Conservation (phyloP, 2,797 vertebrate genomes). For the Hephaestus fuliginosus region DNA sequence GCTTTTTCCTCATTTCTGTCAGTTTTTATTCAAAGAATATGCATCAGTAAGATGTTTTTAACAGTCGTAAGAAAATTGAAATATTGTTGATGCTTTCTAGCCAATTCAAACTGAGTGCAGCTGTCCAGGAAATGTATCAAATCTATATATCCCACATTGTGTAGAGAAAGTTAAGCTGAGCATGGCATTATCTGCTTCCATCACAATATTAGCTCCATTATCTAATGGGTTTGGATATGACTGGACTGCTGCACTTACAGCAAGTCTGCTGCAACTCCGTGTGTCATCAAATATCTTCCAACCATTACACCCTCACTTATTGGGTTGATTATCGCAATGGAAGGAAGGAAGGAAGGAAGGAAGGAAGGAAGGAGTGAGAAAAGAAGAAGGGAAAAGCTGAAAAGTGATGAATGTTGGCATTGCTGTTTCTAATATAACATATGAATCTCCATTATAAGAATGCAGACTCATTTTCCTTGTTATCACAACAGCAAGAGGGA, state of each 20-base stretch:
- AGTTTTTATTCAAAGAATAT: constrained; percentile 15
- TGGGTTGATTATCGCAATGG: neutral
- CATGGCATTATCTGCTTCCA: constrained; percentile 36
- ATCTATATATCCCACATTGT: constrained; percentile 20
- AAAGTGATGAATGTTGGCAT: constrained; percentile 17
- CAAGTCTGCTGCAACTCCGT: constrained; percentile 15
- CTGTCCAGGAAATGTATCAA: constrained; percentile 25
- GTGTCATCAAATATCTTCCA: constrained; percentile 29
- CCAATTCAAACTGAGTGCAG: constrained; percentile 24
- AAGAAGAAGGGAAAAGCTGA: neutral
- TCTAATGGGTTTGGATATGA: constrained; percentile 60
- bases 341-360: neutral
- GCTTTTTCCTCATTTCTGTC: neutral
- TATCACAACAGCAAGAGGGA: constrained; percentile 11
- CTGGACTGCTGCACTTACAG: constrained; percentile 36
- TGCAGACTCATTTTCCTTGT: constrained; percentile 20
- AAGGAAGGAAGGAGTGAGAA: neutral
- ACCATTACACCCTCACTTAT: constrained; percentile 6
- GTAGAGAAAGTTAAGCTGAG: constrained; percentile 30
- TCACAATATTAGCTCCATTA: constrained; percentile 61
- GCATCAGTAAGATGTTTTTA: constrained; percentile 10
- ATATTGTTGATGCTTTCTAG: constrained; percentile 23
- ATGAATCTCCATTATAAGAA: constrained; percentile 36
- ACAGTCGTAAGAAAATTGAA: constrained; percentile 20
- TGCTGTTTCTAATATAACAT: constrained; percentile 4